Percentiles rank a stretch among this genome's conserved stretches.
Evolutionary conservation across 2,888 invertebrate species (phyloP).

Genomic region (Brassicogethes aeneus): DNA sequence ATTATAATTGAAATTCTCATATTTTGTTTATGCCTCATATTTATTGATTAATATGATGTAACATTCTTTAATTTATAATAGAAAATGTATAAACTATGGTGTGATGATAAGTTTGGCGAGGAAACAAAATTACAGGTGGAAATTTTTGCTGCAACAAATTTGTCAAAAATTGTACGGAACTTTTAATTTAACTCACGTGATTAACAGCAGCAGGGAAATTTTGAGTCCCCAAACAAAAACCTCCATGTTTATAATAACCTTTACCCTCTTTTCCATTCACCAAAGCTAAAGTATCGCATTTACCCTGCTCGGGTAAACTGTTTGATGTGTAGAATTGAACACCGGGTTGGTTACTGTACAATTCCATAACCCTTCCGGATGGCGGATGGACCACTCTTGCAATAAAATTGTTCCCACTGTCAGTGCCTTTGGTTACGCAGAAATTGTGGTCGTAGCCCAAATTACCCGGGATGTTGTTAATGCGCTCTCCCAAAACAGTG

Average conservation of each 20-base stretch:
- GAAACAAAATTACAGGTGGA: constrained; percentile 62
- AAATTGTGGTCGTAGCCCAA: constrained; percentile 79
- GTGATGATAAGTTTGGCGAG: constrained; percentile 64
- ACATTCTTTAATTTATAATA: constrained; percentile 14
- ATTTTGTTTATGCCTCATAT: no score
- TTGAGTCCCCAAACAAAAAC: constrained; percentile 85
- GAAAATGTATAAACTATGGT: constrained; percentile 37
- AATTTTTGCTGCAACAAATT: constrained; percentile 58
- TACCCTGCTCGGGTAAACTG: constrained; percentile 59
- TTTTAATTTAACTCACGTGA: constrained; percentile 65
- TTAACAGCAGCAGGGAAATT: constrained; percentile 87
- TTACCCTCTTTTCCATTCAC: constrained; percentile 29
- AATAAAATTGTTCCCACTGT: constrained; percentile 50
- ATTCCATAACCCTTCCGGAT: constrained; percentile 66
- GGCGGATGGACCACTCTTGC: constrained; percentile 59
- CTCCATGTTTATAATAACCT: constrained; percentile 44
- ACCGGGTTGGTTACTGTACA: constrained; percentile 81
- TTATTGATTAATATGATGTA: no score
- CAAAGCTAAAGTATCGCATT: constrained; percentile 22
- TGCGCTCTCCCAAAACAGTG: constrained; percentile 54
- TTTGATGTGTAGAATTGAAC: constrained; percentile 86
- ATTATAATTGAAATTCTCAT: no score
- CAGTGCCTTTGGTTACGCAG: constrained; percentile 56
- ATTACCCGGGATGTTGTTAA: constrained; percentile 53
- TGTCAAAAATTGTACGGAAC: no score